Percentiles rank a stretch among this genome's conserved stretches.
These are phyloP conservation scores for Triplophysa dalaica DNA, from an alignment of 2,113 vertebrate genomes.

Conservation along the genomic window DNA sequence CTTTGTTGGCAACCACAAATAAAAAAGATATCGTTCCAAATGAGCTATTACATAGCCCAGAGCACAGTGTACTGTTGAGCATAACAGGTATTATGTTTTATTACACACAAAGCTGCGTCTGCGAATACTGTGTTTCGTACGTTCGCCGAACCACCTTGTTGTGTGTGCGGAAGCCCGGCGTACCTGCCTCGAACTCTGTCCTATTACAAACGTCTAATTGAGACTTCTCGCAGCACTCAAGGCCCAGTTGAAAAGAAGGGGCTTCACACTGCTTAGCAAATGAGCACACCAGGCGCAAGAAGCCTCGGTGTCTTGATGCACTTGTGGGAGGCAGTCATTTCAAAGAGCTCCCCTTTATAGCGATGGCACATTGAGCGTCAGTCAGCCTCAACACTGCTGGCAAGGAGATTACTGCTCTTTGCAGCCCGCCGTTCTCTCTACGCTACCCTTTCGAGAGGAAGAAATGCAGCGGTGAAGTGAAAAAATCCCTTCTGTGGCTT, in stretches of 20 bases:
- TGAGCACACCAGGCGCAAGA: slow-evolving; percentile 50
- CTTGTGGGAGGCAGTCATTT: slow-evolving; percentile 55
- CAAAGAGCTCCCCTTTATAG: slow-evolving; percentile 46
- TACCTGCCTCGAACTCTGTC: slow-evolving; percentile 34
- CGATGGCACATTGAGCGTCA: slow-evolving; percentile 47
- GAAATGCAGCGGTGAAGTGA: slow-evolving; percentile 11
- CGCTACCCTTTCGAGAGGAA: background rate
- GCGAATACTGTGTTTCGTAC: background rate
- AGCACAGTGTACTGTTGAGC: background rate
- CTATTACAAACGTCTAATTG: slow-evolving; percentile 51
- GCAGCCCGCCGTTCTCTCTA: slow-evolving; percentile 15
- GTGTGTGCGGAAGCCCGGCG: background rate
- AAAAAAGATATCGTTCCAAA: slow-evolving; percentile 50
- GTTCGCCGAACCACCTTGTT: too few species aligned
- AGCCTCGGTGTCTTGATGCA: slow-evolving; percentile 46
- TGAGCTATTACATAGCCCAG: slow-evolving; percentile 28
- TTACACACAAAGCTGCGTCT: slow-evolving; percentile 5
- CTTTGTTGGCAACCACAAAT: slow-evolving; percentile 48
- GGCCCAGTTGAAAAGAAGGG: slow-evolving; percentile 37
- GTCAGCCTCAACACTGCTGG: slow-evolving; percentile 46
- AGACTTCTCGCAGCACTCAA: slow-evolving; percentile 45
- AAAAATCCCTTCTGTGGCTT: slow-evolving; percentile 19
- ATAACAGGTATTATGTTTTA: background rate
- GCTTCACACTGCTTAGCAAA: slow-evolving; percentile 56
- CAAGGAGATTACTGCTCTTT: slow-evolving; percentile 48